Base-by-base conservation (phyloP, 2,888 invertebrate genomes). In the Auanema freiburgensis region DNA sequence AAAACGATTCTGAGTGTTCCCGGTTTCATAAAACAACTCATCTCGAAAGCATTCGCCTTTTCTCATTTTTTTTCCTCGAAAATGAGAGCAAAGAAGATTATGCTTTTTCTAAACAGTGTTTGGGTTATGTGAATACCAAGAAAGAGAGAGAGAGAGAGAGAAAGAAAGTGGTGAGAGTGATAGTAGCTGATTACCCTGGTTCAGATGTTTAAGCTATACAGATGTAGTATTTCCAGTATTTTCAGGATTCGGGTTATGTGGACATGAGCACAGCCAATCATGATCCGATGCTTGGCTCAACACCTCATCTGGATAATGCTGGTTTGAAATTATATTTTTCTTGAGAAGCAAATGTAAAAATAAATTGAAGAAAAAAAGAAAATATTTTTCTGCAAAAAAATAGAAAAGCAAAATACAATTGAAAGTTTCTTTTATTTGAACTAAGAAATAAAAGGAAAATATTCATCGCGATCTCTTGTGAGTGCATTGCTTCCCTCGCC, bases 201-300 rank as follows among this genome's bases (percentile, higher is more conserved):
- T 50, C 12, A 8, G 21, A 42, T 11, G 12, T n/a, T 56, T 11
- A 14, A 14, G n/a, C 16, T 44, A 23, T 42, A 11, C n/a, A 25
- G n/a, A 55, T n/a, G 25, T 16, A 23, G 25, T 12, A 40, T 55
- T 16, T 21, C 40, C 6, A 57, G 23, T 41, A 14, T 8, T 64
- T 66, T 59, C 72, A 81, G 72, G 82, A 82, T 56, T 80, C 80
- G 23, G 82, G 82, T 21, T 81, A 79, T 57, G 78, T 71, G 11
- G 81, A 79, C 41, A 70, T 74, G 59, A 68, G 64, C 52, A 71
- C 66, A 59, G 42, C 62, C 57, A 62, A 66, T 62, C 33, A 33
- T 33, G 33, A 33, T 33, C 63, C 76, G 65, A 61, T 78, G 51
- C 61, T 77, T 16, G 82, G 82, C 41, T 80, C 79, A 12, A 80